Percentiles rank a stretch among this genome's conserved stretches.
phyloP scores from a whole-genome alignment of 2,797 vertebrate species.

The Enoplosus armatus region DNA sequence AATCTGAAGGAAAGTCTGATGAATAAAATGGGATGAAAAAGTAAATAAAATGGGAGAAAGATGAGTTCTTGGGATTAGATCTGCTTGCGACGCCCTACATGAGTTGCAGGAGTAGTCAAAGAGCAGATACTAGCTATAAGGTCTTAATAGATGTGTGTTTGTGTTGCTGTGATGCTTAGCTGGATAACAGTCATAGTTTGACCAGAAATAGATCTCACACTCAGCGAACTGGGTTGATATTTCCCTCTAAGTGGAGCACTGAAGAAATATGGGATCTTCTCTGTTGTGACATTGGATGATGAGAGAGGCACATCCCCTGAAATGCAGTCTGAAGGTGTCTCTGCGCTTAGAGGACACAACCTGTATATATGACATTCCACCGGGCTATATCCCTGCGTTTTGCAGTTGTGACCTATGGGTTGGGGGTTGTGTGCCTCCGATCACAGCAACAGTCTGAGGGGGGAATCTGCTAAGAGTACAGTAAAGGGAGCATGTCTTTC shows the following conservation, averaged over 20 bases:
- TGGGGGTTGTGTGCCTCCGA: slow-evolving; percentile 69
- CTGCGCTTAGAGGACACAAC: slow-evolving; percentile 72
- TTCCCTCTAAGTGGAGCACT: slow-evolving; percentile 47
- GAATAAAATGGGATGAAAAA: neutral
- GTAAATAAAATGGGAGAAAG: slow-evolving; percentile 6
- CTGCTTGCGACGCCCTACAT: slow-evolving; percentile 11
- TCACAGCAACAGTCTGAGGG: slow-evolving; percentile 70
- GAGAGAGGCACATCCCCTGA: slow-evolving; percentile 61
- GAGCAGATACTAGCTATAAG: slow-evolving; percentile 32
- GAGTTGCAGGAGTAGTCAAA: slow-evolving; percentile 29
- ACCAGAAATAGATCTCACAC: slow-evolving; percentile 62
- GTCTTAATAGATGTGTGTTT: slow-evolving; percentile 47
- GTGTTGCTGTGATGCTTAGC: slow-evolving; percentile 46
- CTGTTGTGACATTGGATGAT: slow-evolving; percentile 50
- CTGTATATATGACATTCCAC: slow-evolving; percentile 82
- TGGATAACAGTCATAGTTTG: slow-evolving; percentile 62
- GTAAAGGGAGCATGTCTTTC: slow-evolving; percentile 79
- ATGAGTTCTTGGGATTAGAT: slow-evolving; percentile 32
- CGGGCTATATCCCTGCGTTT: slow-evolving; percentile 73
- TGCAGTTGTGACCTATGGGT: slow-evolving; percentile 74
- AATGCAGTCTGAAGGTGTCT: slow-evolving; percentile 80
- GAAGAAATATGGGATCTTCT: slow-evolving; percentile 36
- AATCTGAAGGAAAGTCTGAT: slow-evolving; percentile 12
- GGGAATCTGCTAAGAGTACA: slow-evolving; percentile 78
- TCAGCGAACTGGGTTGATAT: slow-evolving; percentile 43